A percentile compares a stretch with the other conserved stretches of the same genome.
Evolutionary conservation across 1,140 invertebrate genomes (phyloP).

Genomic region (Sweltsa coloradensis): DNA sequence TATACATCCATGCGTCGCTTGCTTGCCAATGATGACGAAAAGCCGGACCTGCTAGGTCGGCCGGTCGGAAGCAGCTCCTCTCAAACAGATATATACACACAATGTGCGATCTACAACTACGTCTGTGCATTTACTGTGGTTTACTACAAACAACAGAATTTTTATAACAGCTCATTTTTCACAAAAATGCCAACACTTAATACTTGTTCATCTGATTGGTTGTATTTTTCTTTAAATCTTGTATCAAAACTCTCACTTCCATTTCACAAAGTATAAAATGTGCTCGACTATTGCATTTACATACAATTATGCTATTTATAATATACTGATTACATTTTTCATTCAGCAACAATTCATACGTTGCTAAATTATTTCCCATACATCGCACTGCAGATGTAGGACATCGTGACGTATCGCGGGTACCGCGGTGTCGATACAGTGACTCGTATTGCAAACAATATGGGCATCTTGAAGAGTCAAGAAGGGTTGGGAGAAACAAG

Average conservation of each 20-base stretch:
- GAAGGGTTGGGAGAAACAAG: no score
- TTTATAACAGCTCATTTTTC: conserved; percentile 7
- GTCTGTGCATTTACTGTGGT: conserved; percentile 6
- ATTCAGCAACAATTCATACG: no score
- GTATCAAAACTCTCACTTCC: conserved; percentile 12
- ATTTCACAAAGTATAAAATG: conserved; percentile 14
- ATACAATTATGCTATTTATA: conserved; percentile 10
- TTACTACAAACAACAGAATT: conserved; percentile 10
- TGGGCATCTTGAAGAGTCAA: no score
- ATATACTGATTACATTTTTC: conserved; percentile 2
- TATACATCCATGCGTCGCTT: conserved; percentile 1
- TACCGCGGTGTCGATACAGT: no score
- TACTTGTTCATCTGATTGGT: background rate
- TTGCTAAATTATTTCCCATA: no score
- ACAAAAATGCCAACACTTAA: background rate
- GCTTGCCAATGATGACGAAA: no score
- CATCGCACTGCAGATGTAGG: no score
- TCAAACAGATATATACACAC: conserved; percentile 3
- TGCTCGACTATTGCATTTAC: conserved; percentile 6
- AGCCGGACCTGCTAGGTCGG: no score
- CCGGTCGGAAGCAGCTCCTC: background rate
- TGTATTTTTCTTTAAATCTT: conserved; percentile 11
- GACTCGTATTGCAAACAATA: no score
- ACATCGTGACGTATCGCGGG: no score
- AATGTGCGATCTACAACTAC: conserved; percentile 12